These are phyloP conservation scores for Catocala nupta DNA, from an alignment of 2,888 invertebrate species.

Conservation along the genomic window DNA sequence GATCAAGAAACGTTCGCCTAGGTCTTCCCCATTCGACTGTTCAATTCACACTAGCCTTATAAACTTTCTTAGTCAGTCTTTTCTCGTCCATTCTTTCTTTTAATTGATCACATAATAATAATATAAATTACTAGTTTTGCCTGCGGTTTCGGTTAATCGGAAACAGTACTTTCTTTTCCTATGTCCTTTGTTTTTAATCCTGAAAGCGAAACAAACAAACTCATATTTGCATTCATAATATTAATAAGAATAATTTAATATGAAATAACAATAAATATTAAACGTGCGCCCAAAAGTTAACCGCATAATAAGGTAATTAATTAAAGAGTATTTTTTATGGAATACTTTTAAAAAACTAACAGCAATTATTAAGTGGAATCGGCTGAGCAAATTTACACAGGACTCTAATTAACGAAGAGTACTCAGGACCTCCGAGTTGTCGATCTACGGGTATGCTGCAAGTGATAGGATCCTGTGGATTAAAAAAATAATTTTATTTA, in stretches of 20 bases:
- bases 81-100: too few relatives aligned
- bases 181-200: too few relatives aligned
- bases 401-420: constrained; percentile 56
- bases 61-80: too few relatives aligned
- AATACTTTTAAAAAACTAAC: constrained; percentile 32
- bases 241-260: not conserved
- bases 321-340: constrained; percentile 12
- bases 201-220: too few relatives aligned
- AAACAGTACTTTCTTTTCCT: too few relatives aligned
- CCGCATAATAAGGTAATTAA: constrained; percentile 18
- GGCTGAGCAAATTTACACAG: constrained; percentile 54
- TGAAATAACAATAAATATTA: not conserved
- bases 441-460: constrained; percentile 23
- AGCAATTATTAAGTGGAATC: constrained; percentile 49
- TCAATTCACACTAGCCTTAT: too few relatives aligned
- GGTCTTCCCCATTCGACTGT: too few relatives aligned
- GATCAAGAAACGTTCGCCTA: too few relatives aligned
- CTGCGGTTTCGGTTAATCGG: too few relatives aligned
- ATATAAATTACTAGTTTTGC: too few relatives aligned
- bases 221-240: not conserved
- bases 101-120: too few relatives aligned
- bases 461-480: not conserved
- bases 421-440: constrained; percentile 39
- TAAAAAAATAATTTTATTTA: too few relatives aligned
- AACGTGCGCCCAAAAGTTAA: constrained; percentile 7